These are phyloP conservation scores for Sparidentex hasta DNA, from an alignment of 2,797 vertebrate genomes.

Conservation along the genomic window DNA sequence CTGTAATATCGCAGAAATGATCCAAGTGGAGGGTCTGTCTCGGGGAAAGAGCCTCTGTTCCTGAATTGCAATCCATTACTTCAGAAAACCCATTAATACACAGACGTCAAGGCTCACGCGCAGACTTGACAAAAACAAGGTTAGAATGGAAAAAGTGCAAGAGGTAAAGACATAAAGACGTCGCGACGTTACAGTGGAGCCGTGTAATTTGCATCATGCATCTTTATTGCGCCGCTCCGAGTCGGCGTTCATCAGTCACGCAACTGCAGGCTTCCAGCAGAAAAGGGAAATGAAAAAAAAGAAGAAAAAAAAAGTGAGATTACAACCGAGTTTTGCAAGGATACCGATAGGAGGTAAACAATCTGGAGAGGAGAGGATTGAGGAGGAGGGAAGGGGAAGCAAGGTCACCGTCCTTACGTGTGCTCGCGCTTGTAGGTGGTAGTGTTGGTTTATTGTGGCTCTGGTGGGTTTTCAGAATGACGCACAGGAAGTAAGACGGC, in stretches of 20 bases:
- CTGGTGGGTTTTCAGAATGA: slow-evolving; percentile 17
- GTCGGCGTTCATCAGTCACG: slow-evolving; percentile 24
- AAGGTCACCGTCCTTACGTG: slow-evolving; percentile 31
- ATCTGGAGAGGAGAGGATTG: slow-evolving; percentile 32
- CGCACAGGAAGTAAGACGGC: not conserved
- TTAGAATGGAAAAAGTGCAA: slow-evolving; percentile 3
- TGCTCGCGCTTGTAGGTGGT: slow-evolving; percentile 35
- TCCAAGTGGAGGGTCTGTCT: not conserved
- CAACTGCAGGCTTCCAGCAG: slow-evolving; percentile 11
- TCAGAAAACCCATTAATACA: not conserved
- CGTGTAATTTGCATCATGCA: slow-evolving; percentile 3
- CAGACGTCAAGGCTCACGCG: not conserved
- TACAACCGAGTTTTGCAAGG: slow-evolving; percentile 27
- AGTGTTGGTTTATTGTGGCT: slow-evolving; percentile 25
- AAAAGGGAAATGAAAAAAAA: slow-evolving; percentile 29
- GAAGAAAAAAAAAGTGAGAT: slow-evolving; percentile 21
- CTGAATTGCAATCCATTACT: not conserved
- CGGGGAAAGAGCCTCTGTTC: not conserved
- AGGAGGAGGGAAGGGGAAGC: slow-evolving; percentile 38
- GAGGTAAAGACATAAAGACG: not conserved
- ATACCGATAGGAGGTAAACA: slow-evolving; percentile 37
- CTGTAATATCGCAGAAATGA: not conserved
- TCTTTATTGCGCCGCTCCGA: not conserved
- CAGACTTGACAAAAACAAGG: slow-evolving; percentile 6
- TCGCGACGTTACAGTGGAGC: not conserved